Conservation (phyloP, 2,888 invertebrate species). For the Nineta flava region DNA sequence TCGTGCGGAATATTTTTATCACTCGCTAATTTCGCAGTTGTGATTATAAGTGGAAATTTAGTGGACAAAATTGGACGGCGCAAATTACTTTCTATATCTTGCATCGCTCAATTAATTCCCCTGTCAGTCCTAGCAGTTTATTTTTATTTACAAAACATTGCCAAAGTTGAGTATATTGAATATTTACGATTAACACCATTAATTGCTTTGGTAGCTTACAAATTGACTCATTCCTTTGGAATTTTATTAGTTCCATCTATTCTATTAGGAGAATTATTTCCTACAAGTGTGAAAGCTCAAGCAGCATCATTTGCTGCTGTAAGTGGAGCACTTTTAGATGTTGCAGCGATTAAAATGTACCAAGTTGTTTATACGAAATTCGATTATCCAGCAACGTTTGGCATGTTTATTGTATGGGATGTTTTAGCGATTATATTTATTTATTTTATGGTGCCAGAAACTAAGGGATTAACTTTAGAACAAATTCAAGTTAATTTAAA, state of each 20-base stretch:
- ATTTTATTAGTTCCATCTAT: constrained; percentile 26
- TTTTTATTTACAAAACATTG: constrained; percentile 22
- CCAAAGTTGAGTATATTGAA: constrained; percentile 16
- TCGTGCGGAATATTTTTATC: background rate
- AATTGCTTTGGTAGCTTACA: constrained; percentile 23
- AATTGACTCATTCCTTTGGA: constrained; percentile 26
- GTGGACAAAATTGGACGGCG: constrained; percentile 33
- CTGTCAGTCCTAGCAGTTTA: constrained; percentile 16
- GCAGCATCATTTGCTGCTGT: constrained; percentile 30
- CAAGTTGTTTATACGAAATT: constrained; percentile 18
- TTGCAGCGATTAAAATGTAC: constrained; percentile 24
- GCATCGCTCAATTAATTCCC: constrained; percentile 10
- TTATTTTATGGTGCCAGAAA: no score
- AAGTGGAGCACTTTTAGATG: constrained; percentile 24
- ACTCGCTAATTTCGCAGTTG: constrained; percentile 34
- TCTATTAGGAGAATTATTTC: constrained; percentile 29
- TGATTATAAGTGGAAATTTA: constrained; percentile 32
- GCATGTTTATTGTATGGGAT: constrained; percentile 21
- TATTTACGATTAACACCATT: constrained; percentile 24
- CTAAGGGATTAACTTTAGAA: no score
- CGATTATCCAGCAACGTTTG: constrained; percentile 22
- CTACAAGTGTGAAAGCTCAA: constrained; percentile 29
- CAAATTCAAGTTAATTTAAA: no score
- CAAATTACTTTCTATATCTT: constrained; percentile 28
- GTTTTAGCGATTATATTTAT: constrained; percentile 16